These are phyloP conservation scores for Leucoraja erinaceus DNA, from an alignment of 2,113 vertebrate species.

Conservation along the genomic window DNA sequence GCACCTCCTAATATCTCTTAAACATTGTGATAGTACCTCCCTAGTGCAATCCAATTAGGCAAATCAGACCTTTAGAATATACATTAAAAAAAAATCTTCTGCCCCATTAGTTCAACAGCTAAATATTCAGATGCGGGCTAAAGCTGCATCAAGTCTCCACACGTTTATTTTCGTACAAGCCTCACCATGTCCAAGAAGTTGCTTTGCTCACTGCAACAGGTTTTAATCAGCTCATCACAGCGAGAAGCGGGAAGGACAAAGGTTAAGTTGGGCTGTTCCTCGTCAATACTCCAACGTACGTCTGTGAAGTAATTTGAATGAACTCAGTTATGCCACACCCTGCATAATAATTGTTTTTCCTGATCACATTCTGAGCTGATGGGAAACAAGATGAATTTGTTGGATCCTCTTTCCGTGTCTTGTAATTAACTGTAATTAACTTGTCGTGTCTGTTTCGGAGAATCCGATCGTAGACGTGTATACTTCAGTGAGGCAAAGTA, in stretches of 20 bases:
- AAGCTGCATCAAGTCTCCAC: neutral
- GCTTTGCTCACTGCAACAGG: neutral
- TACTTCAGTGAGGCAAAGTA: neutral
- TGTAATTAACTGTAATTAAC: neutral
- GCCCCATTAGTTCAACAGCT: neutral
- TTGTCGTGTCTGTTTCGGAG: neutral
- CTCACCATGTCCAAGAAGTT: neutral
- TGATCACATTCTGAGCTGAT: neutral
- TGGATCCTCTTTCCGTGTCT: neutral
- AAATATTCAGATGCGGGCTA: neutral
- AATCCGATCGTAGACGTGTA: neutral
- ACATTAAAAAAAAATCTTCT: neutral
- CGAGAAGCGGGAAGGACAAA: neutral
- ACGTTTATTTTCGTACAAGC: neutral
- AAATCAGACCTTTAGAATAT: neutral
- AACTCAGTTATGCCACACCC: neutral
- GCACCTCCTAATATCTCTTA: too few species aligned
- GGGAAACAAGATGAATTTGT: neutral
- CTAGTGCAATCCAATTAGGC: neutral
- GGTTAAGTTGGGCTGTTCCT: neutral
- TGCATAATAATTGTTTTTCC: neutral
- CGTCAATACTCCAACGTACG: neutral
- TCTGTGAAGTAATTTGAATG: neutral
- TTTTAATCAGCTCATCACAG: neutral
- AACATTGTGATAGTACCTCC: too few species aligned